phyloP scores from a whole-genome alignment of 2,888 invertebrate species.

The Metacarcinus magister region DNA sequence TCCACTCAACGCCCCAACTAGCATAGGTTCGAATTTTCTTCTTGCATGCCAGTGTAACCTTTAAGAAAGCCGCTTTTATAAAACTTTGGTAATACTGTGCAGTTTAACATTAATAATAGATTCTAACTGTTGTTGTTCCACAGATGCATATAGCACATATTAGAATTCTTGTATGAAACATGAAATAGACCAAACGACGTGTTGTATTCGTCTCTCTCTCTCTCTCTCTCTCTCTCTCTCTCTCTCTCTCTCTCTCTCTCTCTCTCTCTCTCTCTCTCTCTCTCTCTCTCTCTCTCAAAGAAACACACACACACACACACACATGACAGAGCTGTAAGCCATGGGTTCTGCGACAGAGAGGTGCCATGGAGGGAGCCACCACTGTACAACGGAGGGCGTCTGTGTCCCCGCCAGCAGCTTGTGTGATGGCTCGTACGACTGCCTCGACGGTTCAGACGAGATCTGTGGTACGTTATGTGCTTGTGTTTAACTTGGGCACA shows the following conservation, averaged over 20 bases:
- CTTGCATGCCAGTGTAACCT: no score
- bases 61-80: no score
- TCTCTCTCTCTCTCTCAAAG: not conserved
- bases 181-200: no score
- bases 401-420: slow-evolving; percentile 15
- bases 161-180: not conserved
- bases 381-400: not conserved
- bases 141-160: no score
- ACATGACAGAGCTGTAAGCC: not conserved
- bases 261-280: slow-evolving; percentile 31
- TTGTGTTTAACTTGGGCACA: not conserved
- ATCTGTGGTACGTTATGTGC: slow-evolving; percentile 47
- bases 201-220: no score
- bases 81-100: no score
- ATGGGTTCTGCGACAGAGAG: not conserved
- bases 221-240: slow-evolving; percentile 22
- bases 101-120: no score
- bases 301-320: not conserved
- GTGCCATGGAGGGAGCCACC: not conserved
- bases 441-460: slow-evolving; percentile 53
- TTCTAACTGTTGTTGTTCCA: no score
- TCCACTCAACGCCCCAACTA: no score
- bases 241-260: not conserved
- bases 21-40: no score
- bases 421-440: slow-evolving; percentile 34